phyloP scores from a whole-genome alignment of 2,797 vertebrate species.

The Sebastes minor region DNA sequence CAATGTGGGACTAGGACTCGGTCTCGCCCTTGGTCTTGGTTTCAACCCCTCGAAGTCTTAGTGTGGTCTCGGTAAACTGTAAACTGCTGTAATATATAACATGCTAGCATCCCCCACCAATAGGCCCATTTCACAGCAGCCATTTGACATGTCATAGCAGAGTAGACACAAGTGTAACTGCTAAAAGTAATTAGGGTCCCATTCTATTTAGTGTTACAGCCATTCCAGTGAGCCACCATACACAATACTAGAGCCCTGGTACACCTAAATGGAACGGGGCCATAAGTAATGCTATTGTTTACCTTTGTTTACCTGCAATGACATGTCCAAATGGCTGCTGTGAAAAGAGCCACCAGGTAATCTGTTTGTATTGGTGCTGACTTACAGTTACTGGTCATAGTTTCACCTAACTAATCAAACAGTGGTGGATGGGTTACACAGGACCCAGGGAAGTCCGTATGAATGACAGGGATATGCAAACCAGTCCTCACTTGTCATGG shows the following conservation, averaged over 20 bases:
- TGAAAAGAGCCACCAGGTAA: not conserved
- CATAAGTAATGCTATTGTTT: not conserved
- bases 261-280: not conserved
- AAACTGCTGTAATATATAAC: not conserved
- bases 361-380: not conserved
- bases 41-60: too few species aligned
- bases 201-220: too few species aligned
- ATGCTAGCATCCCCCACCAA: not conserved
- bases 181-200: not conserved
- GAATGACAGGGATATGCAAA: slow-evolving; percentile 25
- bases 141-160: not conserved
- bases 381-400: not conserved
- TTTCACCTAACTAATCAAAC: not conserved
- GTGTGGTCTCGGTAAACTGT: too few species aligned
- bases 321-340: not conserved
- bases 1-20: too few species aligned
- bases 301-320: not conserved
- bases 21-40: too few species aligned
- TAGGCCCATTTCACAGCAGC: not conserved
- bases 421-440: not conserved
- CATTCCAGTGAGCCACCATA: too few species aligned
- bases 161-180: not conserved
- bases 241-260: not conserved
- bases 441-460: not conserved
- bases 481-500: slow-evolving; percentile 12